Base-by-base conservation (phyloP, 2,113 vertebrate genomes). In the Mesoclemmys tuberculata region DNA sequence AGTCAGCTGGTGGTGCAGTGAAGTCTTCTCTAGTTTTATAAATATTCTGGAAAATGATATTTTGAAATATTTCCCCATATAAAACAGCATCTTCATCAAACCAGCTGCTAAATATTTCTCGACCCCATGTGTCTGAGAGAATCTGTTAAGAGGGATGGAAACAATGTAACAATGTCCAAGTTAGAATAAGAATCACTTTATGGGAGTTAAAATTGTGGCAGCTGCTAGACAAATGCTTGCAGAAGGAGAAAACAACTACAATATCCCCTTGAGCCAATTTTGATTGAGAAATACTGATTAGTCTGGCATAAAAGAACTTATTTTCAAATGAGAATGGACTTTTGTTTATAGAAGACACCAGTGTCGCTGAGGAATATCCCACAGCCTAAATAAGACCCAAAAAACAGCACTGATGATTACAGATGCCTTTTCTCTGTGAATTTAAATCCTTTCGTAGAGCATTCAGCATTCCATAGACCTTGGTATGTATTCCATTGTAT, bases 201-300 rank as follows among this genome's bases (percentile, higher is more conserved):
- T 52, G 64, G 29, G 24, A 86, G 4, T 64, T 89, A 46, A 98
- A 96, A 91, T 93, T 80, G 52, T 71, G 82, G 77, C 55, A 31
- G 64, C 74, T 84, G 92, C 52, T 92, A 71, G 84, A 91, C 89
- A n/a, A 84, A 54, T 92, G 29, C 85, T 38, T 86, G 46, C 80
- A 94, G 95, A 88, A 84, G 49, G 21, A 68, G 44, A 85, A 95
- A 89, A 91, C 80, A 81, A 38, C 14, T 82, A n/a, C 79, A 82
- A 54, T 89, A 89, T 9, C 0, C 86, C 88, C 93, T 93, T 56
- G 82, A 96, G 92, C 86, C 85, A 90, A 1, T 80, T 95, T 94
- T 97, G 89, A 80, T 61, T 85, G 83, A 91, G 85, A 96, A 89
- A 84, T 84, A 49, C 80, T 92, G 78, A 95, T 96, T 93, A 85